Base-by-base conservation (phyloP, 1,140 invertebrate species). In the Lordiphosa stackelbergi region DNA sequence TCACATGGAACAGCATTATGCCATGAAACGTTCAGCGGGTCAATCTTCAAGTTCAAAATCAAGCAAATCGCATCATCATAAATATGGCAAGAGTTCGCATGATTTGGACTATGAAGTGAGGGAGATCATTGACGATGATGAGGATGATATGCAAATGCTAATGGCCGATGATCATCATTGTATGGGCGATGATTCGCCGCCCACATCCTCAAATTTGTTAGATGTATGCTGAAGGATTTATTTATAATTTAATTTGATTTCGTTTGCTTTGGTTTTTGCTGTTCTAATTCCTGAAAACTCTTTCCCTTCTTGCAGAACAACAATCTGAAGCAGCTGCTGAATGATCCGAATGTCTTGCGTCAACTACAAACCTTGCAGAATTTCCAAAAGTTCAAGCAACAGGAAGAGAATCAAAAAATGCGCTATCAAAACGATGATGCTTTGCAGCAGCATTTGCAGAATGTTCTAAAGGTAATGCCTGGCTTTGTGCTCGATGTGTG, bases 401-500 rank as follows among this genome's bases (percentile, higher is more conserved):
- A 91, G 49, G 93, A 94, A 72, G 90, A 83, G 35, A 92, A 93
- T 55, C 92, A 93, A 73, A 90, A 93, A 88, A 88, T 92, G 45
- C 93, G 92, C 57, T 91, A 93, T 68, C 92, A 93, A 61, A 19
- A 19, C 19, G 93, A 94, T 69, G 93, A 94, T 45, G 93, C 94
- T 72, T 94, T 95, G 87, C 93, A 95, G 78, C 93, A 93, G 79
- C 93, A 95, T 87, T 88, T 94, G 41, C 93, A 93, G 60, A 88
- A 85, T 64, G 85, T 87, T 9, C 52, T 88, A 35, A 85, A 87
- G 75, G 66, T 73, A 38, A n/a, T 35, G 28, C 3, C 13, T 6
- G 35, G 57, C 5, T 16, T 31, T 10, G 22, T 13, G 8, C 16
- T 16, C 2, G 19, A 19, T 19, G 2, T 19, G 19, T 19, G 3